Evolutionary conservation across 2,797 vertebrate species (phyloP), one percentile per base, ranked within the genome.

Genomic region (Tiaroga cobitis): DNA sequence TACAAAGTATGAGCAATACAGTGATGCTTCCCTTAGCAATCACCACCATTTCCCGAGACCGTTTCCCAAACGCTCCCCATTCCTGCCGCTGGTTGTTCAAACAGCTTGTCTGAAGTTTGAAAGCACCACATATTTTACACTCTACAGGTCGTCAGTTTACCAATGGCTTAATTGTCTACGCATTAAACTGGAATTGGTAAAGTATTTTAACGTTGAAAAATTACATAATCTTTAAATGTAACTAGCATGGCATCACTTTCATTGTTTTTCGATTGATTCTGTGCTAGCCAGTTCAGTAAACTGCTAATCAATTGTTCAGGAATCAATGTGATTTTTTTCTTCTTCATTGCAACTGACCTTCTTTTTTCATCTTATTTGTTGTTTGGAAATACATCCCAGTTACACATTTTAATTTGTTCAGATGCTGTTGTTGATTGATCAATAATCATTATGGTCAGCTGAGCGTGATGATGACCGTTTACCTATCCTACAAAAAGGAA

Each of bases 381-480:
- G 9, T 75, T 51, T 51, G 72, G 1, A 75, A 54, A 29, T 75
- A 21, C 46, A 77, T 59, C 2, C 15, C 54, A 61, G 54, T n/a
- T 61, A 26, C 24, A 78, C 37, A 78, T 18, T 78, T 26, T 29
- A 7, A 61, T 41, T 61, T 61, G 8, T 61, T 61, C 24, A 41
- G 8, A 24, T 32, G 63, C 73, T 54, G 46, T 34, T 77, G 29
- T 56, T 56, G 54, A 78, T 61, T 41, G 49, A 75, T 75, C 54
- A 37, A 5, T 78, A 61, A 61, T 41, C 37, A 78, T 61, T 78
- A 56, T n/a, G 16, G 56, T 63, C 76, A 63, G 56, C n/a, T 63
- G 16, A 61, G n/a, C n/a, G 3, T 43, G 10, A 78, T 43, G 56
- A 77, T 77, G 7, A 78, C 24, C 0, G 54, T 54, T 61, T 29